A percentile compares a stretch with the other conserved stretches of the same genome.
These are phyloP conservation scores for Chlorodrepanis virens DNA, from an alignment of 2,113 vertebrate species.

Conservation along the genomic window DNA sequence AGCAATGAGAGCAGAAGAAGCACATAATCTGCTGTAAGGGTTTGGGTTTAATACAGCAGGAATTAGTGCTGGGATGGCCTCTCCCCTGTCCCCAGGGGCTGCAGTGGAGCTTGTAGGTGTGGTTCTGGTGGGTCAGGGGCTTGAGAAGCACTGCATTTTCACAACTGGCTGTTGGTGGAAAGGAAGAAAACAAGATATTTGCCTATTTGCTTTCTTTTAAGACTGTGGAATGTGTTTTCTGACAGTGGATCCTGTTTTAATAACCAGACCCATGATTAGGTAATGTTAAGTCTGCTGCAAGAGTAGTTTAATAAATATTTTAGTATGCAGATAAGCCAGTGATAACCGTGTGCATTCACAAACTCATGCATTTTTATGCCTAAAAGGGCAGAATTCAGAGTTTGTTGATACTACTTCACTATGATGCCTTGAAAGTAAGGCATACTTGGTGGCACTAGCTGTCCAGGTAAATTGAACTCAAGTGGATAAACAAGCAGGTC, in stretches of 20 bases:
- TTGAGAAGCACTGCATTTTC: background rate
- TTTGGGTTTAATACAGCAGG: background rate
- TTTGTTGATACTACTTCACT: background rate
- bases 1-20: background rate
- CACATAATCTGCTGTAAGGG: accelerated
- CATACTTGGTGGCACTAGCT: background rate
- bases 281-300: background rate
- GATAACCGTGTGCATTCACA: background rate
- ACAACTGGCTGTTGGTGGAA: background rate
- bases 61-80: background rate
- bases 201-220: background rate
- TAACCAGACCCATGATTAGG: background rate
- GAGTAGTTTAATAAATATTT: conserved; percentile 11
- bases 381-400: background rate
- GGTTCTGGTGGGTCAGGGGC: background rate
- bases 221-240: background rate
- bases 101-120: accelerated
- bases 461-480: background rate
- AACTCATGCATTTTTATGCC: background rate
- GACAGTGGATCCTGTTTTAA: background rate
- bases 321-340: background rate
- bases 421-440: background rate
- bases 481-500: background rate
- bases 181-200: background rate
- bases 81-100: background rate